phyloP scores from a whole-genome alignment of 2,888 invertebrate genomes.

The Notocelia uddmanniana region DNA sequence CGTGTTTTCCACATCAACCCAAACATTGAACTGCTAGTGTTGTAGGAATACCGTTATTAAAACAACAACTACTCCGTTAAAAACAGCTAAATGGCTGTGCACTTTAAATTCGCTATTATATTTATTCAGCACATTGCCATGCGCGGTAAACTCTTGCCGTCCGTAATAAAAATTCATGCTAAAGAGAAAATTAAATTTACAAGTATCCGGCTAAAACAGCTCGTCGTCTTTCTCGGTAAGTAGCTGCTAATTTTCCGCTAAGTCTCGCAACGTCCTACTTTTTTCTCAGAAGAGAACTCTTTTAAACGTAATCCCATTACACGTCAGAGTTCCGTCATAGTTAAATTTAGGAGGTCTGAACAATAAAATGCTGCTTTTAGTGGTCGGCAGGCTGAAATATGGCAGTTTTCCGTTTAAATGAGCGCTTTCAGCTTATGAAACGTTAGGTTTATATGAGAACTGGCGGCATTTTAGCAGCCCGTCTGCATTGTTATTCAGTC shows the following conservation, averaged over 20 bases:
- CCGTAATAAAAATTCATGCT: conserved; percentile 55
- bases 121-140: conserved; percentile 37
- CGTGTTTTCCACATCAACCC: background rate
- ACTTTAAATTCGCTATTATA: conserved; percentile 34
- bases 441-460: conserved; percentile 35
- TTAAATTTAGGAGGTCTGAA: conserved; percentile 51
- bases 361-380: conserved; percentile 61
- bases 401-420: conserved; percentile 4
- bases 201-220: conserved; percentile 55
- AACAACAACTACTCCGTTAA: conserved; percentile 4
- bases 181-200: conserved; percentile 62
- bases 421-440: conserved; percentile 25
- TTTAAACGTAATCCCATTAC: conserved; percentile 65
- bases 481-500: conserved; percentile 83
- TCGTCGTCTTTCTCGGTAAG: conserved; percentile 52
- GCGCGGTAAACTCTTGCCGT: conserved; percentile 22
- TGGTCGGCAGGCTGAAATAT: conserved; percentile 25
- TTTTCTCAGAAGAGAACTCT: conserved; percentile 57
- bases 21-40: background rate
- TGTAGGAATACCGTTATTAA: conserved; percentile 3
- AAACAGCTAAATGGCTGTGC: conserved; percentile 21
- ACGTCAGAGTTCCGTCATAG: conserved; percentile 60
- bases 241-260: conserved; percentile 54
- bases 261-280: conserved; percentile 56
- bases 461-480: conserved; percentile 73